Percentiles rank a stretch among this genome's conserved stretches.
Conservation (phyloP, 1,140 invertebrate genomes). For the Diorhabda sublineata region DNA sequence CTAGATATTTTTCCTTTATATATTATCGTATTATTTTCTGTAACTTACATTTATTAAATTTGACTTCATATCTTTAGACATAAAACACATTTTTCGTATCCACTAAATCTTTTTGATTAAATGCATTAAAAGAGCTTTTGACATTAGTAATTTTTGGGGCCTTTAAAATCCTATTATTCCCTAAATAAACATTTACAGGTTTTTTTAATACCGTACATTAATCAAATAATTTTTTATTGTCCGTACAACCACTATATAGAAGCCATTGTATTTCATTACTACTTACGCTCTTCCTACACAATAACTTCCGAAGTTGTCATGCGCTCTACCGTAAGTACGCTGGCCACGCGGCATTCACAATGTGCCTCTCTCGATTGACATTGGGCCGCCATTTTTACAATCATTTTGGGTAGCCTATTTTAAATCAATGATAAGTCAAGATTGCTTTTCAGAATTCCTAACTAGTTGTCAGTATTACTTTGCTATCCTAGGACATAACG, state of each 20-base stretch:
- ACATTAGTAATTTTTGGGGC: constrained; percentile 41
- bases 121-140: constrained; percentile 9
- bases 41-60: no score
- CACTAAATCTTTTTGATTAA: constrained; percentile 25
- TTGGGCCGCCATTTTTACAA: constrained; percentile 1
- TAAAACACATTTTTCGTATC: constrained; percentile 38
- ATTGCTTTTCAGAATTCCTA: no score
- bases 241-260: constrained; percentile 3
- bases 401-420: constrained; percentile 4
- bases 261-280: no score
- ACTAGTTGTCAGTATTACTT: no score
- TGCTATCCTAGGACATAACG: no score
- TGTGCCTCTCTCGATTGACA: no score
- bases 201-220: constrained; percentile 38
- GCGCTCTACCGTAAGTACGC: no score
- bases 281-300: no score
- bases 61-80: constrained; percentile 36
- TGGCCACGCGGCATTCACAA: no score
- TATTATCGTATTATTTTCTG: no score
- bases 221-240: constrained; percentile 41
- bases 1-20: constrained; percentile 20
- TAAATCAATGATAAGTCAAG: no score
- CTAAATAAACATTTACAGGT: constrained; percentile 30
- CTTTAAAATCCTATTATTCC: constrained; percentile 38
- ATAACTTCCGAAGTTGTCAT: no score